Evolutionary conservation across 1,140 invertebrate species (phyloP).

Genomic region (Phenacoccus solenopsis): DNA sequence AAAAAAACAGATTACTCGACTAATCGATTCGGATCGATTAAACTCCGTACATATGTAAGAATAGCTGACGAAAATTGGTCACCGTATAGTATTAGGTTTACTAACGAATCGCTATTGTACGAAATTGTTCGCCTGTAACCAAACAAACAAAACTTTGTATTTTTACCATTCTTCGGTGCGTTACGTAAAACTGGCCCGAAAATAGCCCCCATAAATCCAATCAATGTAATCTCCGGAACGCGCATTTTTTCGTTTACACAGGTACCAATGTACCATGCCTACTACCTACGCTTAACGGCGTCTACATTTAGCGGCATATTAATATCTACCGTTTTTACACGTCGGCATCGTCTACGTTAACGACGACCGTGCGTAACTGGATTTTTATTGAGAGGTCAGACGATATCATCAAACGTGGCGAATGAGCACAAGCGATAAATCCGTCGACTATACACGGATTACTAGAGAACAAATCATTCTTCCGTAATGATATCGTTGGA

Average conservation of each 20-base stretch:
- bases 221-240: conserved; percentile 10
- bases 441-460: no score
- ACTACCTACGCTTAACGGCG: no score
- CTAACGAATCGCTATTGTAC: background rate
- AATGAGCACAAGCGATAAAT: no score
- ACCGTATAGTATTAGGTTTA: background rate
- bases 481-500: no score
- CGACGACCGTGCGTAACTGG: no score
- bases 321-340: no score
- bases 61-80: background rate
- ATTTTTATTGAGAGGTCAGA: no score
- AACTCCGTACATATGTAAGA: background rate
- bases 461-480: no score
- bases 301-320: no score
- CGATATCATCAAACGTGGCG: no score
- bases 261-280: no score
- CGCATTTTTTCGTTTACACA: background rate
- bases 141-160: background rate
- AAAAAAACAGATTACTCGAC: background rate
- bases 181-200: background rate
- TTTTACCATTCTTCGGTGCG: background rate
- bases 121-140: conserved; percentile 4
- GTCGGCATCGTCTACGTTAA: no score
- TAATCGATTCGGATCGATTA: background rate
- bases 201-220: conserved; percentile 6